These are phyloP conservation scores for Graptemys geographica DNA, from an alignment of 2,797 vertebrate genomes.

Conservation along the genomic window DNA sequence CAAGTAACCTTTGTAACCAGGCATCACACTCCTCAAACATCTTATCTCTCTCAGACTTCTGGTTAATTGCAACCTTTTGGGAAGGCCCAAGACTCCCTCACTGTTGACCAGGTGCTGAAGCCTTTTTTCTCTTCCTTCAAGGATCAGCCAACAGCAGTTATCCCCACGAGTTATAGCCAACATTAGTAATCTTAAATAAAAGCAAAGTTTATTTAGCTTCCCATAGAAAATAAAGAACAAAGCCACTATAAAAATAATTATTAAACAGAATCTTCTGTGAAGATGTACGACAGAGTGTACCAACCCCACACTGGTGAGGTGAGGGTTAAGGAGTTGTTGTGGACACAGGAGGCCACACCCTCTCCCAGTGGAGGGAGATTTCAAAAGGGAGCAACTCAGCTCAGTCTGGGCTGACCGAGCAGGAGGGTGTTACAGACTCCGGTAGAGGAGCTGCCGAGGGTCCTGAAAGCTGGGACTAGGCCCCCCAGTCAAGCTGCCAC, in stretches of 20 bases:
- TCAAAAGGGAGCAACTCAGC: neutral
- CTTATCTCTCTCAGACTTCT: neutral
- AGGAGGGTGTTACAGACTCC: neutral
- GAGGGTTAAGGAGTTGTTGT: neutral
- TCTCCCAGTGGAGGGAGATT: no score
- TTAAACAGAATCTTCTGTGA: constrained; percentile 6
- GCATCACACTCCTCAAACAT: neutral
- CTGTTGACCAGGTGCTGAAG: neutral
- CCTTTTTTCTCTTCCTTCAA: neutral
- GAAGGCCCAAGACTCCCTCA: neutral
- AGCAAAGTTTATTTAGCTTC: neutral
- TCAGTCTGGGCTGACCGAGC: neutral
- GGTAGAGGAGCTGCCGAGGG: neutral
- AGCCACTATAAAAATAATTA: neutral
- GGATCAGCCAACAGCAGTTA: neutral
- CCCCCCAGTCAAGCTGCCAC: no score
- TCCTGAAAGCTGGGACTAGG: no score
- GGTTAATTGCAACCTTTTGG: neutral
- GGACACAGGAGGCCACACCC: neutral
- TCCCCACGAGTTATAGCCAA: neutral
- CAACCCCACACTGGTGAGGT: neutral
- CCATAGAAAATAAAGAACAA: neutral
- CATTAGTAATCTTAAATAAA: neutral
- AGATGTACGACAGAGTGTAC: neutral
- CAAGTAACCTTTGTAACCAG: neutral